Evolutionary conservation across 2,113 vertebrate species (phyloP), one percentile per base, ranked within the genome.

Genomic region (Grammomys surdaster): DNA sequence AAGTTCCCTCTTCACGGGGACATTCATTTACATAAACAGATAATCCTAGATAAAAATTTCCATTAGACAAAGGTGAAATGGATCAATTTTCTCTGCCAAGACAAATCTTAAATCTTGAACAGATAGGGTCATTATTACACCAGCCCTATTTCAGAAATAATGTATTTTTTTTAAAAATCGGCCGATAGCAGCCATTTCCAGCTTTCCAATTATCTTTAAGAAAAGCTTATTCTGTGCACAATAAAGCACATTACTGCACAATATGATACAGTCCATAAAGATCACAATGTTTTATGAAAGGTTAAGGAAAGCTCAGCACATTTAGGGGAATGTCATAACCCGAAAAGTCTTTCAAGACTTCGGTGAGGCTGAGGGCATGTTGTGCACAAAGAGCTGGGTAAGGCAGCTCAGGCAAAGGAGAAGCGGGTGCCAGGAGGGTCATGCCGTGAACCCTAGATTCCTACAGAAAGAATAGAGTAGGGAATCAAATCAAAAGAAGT

Each of bases 191-290:
- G 99, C 99, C 99, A 99, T 99, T 99, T 99, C 99, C 99, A 99
- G 99, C 99, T 99, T 99, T 99, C 99, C 99, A 99, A 99, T 99
- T 99, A 99, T 99, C 99, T 99, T 99, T 99, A 99, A 99, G 99
- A 99, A 99, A 99, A 99, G 99, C 99, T 99, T 99, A 99, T 99
- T 99, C 99, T 99, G 99, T 99, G 99, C 99, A 99, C 99, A 99
- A 99, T 99, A 99, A 99, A 99, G 99, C 99, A 99, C 99, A 99
- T 99, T 99, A 99, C 99, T 98, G 99, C 99, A 99, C 99, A 99
- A 99, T 99, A 99, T 99, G 99, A 99, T 99, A 99, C 99, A 99
- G 99, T 99, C 99, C 99, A 99, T 99, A 99, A 99, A 99, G 99
- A 99, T 99, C 99, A 99, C 99, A 98, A 99, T 99, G 99, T 99